A percentile compares a stretch with the other conserved stretches of the same genome.
phyloP scores from a whole-genome alignment of 2,888 invertebrate genomes.

The Dasysyrphus tricinctus region DNA sequence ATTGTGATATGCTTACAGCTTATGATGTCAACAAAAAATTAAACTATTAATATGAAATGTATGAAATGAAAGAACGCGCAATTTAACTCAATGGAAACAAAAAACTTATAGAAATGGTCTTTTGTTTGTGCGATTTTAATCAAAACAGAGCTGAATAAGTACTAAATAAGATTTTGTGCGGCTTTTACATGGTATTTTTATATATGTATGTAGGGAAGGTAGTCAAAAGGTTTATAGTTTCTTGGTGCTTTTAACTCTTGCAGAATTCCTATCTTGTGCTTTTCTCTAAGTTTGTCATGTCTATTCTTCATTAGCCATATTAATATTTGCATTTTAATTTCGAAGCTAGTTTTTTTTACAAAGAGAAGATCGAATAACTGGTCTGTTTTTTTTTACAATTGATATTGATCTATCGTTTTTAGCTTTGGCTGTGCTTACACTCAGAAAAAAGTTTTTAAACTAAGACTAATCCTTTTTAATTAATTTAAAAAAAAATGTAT shows the following conservation, averaged over 20 bases:
- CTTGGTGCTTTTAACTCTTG: not conserved
- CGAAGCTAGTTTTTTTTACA: not conserved
- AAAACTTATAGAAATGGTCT: not conserved
- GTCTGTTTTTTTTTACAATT: slow-evolving; percentile 34
- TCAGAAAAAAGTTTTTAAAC: not conserved
- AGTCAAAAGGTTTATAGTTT: slow-evolving; percentile 23
- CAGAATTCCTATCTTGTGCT: not conserved
- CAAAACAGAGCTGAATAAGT: slow-evolving; percentile 34
- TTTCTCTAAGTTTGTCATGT: slow-evolving; percentile 24
- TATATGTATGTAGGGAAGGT: too few species aligned
- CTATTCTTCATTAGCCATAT: slow-evolving; percentile 25
- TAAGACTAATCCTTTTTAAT: not conserved
- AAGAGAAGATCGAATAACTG: slow-evolving; percentile 45
- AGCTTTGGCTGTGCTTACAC: not conserved
- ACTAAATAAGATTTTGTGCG: slow-evolving; percentile 42
- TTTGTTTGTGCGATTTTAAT: slow-evolving; percentile 43
- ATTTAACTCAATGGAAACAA: not conserved
- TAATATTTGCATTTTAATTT: slow-evolving; percentile 43
- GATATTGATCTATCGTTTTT: slow-evolving; percentile 39
- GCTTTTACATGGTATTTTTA: not conserved
- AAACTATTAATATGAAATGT: slow-evolving; percentile 25
- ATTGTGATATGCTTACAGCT: not conserved
- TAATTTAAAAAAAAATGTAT: too few species aligned
- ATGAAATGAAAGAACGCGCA: slow-evolving; percentile 31
- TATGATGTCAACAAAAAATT: slow-evolving; percentile 17